These are phyloP conservation scores for Microtus montanus DNA, from an alignment of 2,113 vertebrate genomes.

Conservation along the genomic window DNA sequence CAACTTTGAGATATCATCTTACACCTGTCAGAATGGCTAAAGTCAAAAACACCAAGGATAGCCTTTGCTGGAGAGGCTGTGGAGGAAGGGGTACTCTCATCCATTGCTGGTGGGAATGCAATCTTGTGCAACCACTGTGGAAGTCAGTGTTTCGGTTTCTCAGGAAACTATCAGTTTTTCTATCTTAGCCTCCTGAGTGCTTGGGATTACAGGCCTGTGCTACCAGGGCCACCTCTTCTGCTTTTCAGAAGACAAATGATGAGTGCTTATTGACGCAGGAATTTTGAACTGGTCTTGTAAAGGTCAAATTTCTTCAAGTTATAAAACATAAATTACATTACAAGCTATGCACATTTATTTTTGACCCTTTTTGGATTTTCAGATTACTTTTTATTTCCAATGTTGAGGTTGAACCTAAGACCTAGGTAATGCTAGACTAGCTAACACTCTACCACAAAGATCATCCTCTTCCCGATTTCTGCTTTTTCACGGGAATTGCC, in stretches of 20 bases:
- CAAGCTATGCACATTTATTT: neutral
- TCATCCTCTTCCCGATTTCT: neutral
- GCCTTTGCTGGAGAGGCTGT: no score
- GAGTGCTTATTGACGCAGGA: neutral
- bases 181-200: no score
- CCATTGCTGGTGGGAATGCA: no score
- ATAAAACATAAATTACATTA: neutral
- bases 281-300: conserved; percentile 7
- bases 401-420: neutral
- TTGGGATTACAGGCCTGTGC: no score
- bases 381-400: neutral
- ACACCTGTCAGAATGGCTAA: no score
- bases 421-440: neutral
- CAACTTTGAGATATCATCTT: no score
- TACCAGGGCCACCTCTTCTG: neutral
- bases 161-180: no score
- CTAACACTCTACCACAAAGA: neutral
- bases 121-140: no score
- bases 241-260: neutral
- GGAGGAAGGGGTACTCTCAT: no score
- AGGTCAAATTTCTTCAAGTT: neutral
- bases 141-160: no score
- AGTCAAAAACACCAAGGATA: no score
- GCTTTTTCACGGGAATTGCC: neutral
- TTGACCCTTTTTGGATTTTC: neutral